phyloP scores from a whole-genome alignment of 2,888 invertebrate genomes.

The Stenolophus ochropezus region DNA sequence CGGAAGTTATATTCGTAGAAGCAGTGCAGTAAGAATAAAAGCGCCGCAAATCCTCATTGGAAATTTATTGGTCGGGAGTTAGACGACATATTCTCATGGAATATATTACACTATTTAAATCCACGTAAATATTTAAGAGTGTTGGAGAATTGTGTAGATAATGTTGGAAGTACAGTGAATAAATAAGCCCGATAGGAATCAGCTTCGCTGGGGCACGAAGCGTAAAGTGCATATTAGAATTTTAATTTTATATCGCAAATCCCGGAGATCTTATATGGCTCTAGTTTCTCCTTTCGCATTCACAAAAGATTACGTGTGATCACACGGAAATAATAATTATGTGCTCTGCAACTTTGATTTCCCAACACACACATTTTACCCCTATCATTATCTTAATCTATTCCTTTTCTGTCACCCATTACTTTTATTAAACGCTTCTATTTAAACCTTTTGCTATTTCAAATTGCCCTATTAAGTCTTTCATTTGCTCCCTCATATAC shows the following conservation, averaged over 20 bases:
- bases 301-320: slow-evolving; percentile 19
- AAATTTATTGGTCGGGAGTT: not conserved
- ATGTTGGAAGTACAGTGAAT: slow-evolving; percentile 7
- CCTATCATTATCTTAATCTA: no score
- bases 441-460: no score
- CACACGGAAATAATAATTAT: slow-evolving; percentile 37
- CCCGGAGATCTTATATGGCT: not conserved
- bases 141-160: slow-evolving; percentile 15
- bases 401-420: no score
- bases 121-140: slow-evolving; percentile 14
- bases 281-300: slow-evolving; percentile 13
- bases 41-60: slow-evolving; percentile 7
- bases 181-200: slow-evolving; percentile 25
- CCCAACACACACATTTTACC: not conserved
- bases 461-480: no score
- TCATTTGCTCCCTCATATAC: no score
- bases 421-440: no score
- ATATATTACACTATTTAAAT: slow-evolving; percentile 27
- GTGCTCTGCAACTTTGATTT: not conserved
- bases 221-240: slow-evolving; percentile 23
- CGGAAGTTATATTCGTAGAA: no score
- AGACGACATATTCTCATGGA: slow-evolving; percentile 20
- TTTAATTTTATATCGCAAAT: slow-evolving; percentile 36
- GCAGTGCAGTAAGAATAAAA: slow-evolving; percentile 11
- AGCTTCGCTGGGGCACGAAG: not conserved